Conservation (phyloP, 2,888 invertebrate genomes). For the Cheilosia variabilis region DNA sequence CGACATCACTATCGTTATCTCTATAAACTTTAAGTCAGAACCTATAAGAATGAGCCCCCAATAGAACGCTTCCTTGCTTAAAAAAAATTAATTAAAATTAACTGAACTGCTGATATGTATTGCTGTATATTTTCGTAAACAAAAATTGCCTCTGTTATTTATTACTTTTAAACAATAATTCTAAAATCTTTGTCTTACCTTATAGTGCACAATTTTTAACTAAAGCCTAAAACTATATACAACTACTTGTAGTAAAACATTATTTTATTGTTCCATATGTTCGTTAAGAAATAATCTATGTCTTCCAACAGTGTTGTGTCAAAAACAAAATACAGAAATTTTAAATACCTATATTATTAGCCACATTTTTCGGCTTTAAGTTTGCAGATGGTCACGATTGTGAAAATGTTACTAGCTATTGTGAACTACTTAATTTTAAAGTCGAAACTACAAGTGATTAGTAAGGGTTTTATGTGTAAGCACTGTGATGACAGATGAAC, state of each 20-base stretch:
- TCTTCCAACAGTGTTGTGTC: slow-evolving; percentile 54
- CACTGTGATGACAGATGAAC: slow-evolving; percentile 46
- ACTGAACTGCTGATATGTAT: slow-evolving; percentile 10
- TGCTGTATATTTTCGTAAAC: neutral
- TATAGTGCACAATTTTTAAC: slow-evolving; percentile 14
- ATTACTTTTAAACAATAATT: neutral
- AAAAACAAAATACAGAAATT: slow-evolving; percentile 10
- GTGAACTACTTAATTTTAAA: neutral
- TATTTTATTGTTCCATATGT: slow-evolving; percentile 16
- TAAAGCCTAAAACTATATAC: slow-evolving; percentile 10
- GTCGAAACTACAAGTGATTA: neutral
- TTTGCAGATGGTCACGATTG: too few relatives aligned
- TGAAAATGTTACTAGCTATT: too few relatives aligned
- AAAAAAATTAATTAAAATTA: neutral
- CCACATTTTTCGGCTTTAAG: too few relatives aligned
- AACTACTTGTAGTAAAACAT: slow-evolving; percentile 7
- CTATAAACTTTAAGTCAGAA: neutral
- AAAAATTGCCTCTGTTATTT: slow-evolving; percentile 27
- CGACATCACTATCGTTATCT: slow-evolving; percentile 7
- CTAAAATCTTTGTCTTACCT: slow-evolving; percentile 4
- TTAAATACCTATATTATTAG: too few relatives aligned
- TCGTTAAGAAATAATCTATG: slow-evolving; percentile 18
- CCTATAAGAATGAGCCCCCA: neutral
- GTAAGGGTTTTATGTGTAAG: neutral
- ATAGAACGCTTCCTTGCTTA: neutral